Evolutionary conservation across 2,888 invertebrate species (phyloP).

Genomic region (Palloptera scutellata): DNA sequence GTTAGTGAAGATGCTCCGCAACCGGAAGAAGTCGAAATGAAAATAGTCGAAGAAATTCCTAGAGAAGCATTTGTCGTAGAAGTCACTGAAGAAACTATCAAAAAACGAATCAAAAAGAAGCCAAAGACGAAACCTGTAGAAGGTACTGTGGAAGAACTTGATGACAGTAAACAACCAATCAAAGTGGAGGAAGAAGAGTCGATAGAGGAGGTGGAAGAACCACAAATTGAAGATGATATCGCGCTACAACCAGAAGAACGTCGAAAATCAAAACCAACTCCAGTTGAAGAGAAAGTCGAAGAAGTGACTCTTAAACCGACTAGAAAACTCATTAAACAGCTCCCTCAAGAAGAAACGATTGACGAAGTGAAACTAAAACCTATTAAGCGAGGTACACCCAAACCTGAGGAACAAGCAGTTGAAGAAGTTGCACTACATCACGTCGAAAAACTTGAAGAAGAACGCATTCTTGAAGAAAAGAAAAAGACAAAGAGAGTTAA

Average conservation of each 20-base stretch:
- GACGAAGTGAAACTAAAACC: conserved; percentile 68
- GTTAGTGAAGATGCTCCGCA: conserved; percentile 40
- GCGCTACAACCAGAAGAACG: conserved; percentile 38
- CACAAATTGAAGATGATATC: conserved; percentile 32
- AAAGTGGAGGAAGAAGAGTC: conserved; percentile 40
- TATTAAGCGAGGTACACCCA: conserved; percentile 47
- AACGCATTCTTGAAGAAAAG: conserved; percentile 52
- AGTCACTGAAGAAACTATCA: conserved; percentile 47
- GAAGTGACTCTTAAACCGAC: conserved; percentile 52
- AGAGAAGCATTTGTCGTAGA: conserved; percentile 56
- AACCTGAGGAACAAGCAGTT: conserved; percentile 52
- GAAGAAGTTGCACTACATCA: conserved; percentile 56
- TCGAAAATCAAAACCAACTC: conserved; percentile 50
- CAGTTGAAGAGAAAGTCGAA: conserved; percentile 59
- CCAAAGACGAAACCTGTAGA: conserved; percentile 42
- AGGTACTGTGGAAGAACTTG: conserved; percentile 38
- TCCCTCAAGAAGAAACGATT: conserved; percentile 59
- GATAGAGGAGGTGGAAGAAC: conserved; percentile 41
- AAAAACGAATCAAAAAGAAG: conserved; percentile 43
- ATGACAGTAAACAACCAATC: conserved; percentile 41
- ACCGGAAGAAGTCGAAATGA: conserved; percentile 42
- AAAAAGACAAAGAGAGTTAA: conserved; percentile 53
- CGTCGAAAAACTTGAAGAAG: conserved; percentile 56
- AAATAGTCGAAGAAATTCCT: conserved; percentile 38
- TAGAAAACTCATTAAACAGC: conserved; percentile 51